Percentiles rank a stretch among this genome's conserved stretches.
These are phyloP conservation scores for Colletes gigas DNA, from an alignment of 1,140 invertebrate species.

Conservation along the genomic window DNA sequence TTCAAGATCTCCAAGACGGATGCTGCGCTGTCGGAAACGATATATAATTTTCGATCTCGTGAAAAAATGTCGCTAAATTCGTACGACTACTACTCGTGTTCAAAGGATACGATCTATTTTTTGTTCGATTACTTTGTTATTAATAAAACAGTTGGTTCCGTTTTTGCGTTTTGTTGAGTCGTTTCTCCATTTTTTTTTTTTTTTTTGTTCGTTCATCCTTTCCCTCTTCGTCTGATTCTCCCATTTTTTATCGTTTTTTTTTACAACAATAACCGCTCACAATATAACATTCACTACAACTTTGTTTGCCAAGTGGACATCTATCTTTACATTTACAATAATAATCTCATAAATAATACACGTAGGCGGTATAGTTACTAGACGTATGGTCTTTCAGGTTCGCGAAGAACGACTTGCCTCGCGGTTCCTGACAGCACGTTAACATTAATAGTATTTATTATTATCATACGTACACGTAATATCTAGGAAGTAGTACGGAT, in stretches of 20 bases:
- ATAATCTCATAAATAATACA: constrained; percentile 67
- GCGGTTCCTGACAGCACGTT: constrained; percentile 33
- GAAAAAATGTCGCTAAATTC: constrained; percentile 55
- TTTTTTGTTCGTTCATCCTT: background rate
- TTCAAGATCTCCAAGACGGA: background rate
- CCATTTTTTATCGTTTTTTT: background rate
- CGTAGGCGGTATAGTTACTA: constrained; percentile 48
- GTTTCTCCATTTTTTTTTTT: background rate
- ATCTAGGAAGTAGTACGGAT: constrained; percentile 61
- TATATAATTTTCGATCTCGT: constrained; percentile 42
- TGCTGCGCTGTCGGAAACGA: constrained; percentile 28
- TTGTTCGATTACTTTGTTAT: constrained; percentile 19
- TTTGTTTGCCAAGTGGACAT: constrained; percentile 43
- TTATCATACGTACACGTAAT: constrained; percentile 61
- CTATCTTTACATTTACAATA: constrained; percentile 60
- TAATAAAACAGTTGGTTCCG: constrained; percentile 54
- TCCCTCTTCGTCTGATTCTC: background rate
- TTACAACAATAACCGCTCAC: constrained; percentile 20
- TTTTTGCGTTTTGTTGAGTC: constrained; percentile 27
- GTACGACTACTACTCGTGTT: constrained; percentile 22
- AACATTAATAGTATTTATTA: constrained; percentile 56
- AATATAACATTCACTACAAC: constrained; percentile 39
- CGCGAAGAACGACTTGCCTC: constrained; percentile 13
- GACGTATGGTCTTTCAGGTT: constrained; percentile 24
- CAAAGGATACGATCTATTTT: constrained; percentile 23